phyloP scores from a whole-genome alignment of 2,888 invertebrate species.

The Caenorhabditis sp. region DNA sequence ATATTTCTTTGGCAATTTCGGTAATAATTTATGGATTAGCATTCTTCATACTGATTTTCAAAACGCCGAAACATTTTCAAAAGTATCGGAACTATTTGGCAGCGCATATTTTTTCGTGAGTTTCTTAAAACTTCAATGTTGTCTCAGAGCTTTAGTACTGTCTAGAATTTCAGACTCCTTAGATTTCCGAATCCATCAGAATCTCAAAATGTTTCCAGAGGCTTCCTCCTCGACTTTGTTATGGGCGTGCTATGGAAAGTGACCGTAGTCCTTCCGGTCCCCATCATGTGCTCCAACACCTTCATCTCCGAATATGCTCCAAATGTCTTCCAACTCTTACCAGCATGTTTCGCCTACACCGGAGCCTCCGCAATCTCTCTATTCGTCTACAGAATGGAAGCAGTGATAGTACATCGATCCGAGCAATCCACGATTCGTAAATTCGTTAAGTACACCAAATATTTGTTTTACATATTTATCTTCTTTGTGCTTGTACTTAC shows the following conservation, averaged over 20 bases:
- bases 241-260: conserved; percentile 37
- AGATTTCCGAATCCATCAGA: not conserved
- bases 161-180: no score
- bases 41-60: conserved; percentile 25
- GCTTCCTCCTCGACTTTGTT: conserved; percentile 23
- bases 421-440: conserved; percentile 11
- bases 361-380: conserved; percentile 18
- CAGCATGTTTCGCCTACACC: conserved; percentile 22
- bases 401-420: conserved; percentile 27
- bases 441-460: conserved; percentile 8
- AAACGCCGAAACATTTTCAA: conserved; percentile 25
- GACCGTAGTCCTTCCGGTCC: conserved; percentile 18
- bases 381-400: conserved; percentile 34
- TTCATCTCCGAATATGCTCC: conserved; percentile 29
- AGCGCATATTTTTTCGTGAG: conserved; percentile 38
- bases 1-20: conserved; percentile 8
- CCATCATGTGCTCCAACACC: conserved; percentile 31
- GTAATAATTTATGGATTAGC: conserved; percentile 12
- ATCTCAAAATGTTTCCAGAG: conserved; percentile 8
- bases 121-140: not conserved
- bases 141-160: no score
- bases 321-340: conserved; percentile 25
- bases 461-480: conserved; percentile 18
- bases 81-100: conserved; percentile 28
- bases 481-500: conserved; percentile 8